Evolutionary conservation across 2,797 vertebrate species (phyloP).

Genomic region (Myotis myotis): DNA sequence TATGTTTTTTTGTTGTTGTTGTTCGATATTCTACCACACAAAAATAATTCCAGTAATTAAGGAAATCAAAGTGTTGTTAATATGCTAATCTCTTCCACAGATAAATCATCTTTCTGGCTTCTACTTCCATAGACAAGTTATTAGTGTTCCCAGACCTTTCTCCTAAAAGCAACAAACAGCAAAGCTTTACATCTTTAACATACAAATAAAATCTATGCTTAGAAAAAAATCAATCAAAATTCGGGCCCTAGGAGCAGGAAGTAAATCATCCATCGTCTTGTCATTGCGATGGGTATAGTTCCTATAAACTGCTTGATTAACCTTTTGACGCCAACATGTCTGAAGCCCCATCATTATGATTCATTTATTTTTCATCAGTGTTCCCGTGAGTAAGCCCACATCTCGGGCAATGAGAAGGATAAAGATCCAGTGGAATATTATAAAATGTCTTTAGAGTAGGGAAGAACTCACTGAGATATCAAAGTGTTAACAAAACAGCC

Average conservation of each 20-base stretch:
- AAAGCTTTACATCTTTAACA: constrained; percentile 3
- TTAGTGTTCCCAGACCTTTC: neutral
- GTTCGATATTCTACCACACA: neutral
- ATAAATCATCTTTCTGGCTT: neutral
- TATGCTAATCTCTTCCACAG: neutral
- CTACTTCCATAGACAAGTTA: neutral
- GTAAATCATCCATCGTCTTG: neutral
- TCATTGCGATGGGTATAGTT: rapidly evolving
- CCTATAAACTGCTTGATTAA: neutral
- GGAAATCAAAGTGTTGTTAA: neutral
- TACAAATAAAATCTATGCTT: neutral
- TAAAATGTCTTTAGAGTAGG: neutral
- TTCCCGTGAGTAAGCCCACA: neutral
- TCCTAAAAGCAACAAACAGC: neutral
- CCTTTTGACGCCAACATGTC: neutral
- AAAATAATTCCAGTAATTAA: neutral
- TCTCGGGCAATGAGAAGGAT: neutral
- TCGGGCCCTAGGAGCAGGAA: neutral
- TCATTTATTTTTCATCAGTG: neutral
- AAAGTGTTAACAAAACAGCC: neutral
- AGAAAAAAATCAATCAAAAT: neutral
- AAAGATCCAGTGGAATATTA: constrained; percentile 7
- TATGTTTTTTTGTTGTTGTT: neutral
- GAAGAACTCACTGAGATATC: neutral
- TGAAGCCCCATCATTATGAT: neutral